Evolutionary conservation across 2,113 vertebrate genomes (phyloP).

Genomic region (Drymodes brunneopygia): DNA sequence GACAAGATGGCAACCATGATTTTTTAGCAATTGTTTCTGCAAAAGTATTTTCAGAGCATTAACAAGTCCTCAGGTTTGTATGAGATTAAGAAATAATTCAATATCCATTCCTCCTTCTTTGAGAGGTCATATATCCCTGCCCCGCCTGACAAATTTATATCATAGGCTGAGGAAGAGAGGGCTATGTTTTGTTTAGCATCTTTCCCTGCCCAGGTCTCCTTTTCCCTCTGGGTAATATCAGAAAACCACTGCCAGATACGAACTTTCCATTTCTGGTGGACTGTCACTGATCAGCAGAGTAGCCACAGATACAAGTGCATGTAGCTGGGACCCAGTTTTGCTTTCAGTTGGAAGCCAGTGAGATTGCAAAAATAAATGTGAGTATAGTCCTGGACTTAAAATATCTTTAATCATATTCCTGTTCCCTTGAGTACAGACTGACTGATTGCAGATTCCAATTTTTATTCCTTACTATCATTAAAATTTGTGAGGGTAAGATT

Average conservation of each 20-base stretch:
- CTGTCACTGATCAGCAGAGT: neutral
- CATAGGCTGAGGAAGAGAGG: neutral
- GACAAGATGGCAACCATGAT: neutral
- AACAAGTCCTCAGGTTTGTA: neutral
- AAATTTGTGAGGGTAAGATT: neutral
- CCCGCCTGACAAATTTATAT: neutral
- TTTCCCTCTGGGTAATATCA: neutral
- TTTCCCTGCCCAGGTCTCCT: neutral
- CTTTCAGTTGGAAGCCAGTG: neutral
- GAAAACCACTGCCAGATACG: neutral
- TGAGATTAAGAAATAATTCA: neutral
- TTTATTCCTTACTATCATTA: conserved; percentile 32
- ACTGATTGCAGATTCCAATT: conserved; percentile 35
- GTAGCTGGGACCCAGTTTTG: neutral
- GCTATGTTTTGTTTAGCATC: neutral
- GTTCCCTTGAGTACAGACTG: neutral
- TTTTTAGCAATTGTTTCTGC: conserved; percentile 1
- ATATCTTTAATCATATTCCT: neutral
- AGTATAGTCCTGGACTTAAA: neutral
- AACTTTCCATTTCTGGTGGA: neutral
- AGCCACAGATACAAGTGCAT: neutral
- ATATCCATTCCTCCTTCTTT: neutral
- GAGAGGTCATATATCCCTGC: neutral
- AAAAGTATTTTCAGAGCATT: neutral
- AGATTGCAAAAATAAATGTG: neutral